Conservation (phyloP, 2,113 vertebrate species). For the Polypterus senegalus region DNA sequence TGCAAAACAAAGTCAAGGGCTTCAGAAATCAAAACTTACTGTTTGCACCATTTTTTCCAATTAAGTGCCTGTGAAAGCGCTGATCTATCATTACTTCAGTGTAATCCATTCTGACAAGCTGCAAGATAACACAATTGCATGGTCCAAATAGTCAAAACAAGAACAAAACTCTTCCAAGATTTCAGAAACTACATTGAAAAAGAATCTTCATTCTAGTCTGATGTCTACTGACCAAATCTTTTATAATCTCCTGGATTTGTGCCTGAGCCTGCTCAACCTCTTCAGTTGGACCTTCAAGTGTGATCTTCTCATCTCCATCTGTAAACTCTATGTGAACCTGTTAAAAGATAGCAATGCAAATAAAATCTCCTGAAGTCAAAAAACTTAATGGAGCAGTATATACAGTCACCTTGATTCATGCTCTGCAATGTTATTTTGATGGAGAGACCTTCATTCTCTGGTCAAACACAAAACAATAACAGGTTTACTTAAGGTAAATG, state of each 20-base stretch:
- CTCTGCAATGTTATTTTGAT: too few relatives aligned
- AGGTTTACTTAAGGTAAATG: neutral
- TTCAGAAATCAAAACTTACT: conserved; percentile 39
- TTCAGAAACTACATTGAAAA: neutral
- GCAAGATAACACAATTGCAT: neutral
- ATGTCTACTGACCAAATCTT: conserved; percentile 45
- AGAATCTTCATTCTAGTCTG: too few relatives aligned
- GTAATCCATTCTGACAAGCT: conserved; percentile 66
- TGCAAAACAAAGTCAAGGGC: too few relatives aligned
- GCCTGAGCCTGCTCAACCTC: conserved; percentile 56
- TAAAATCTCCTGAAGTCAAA: neutral
- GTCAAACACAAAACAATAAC: too few relatives aligned
- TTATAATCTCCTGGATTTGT: conserved; percentile 60
- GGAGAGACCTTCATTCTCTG: too few relatives aligned
- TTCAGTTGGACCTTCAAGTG: conserved; percentile 51
- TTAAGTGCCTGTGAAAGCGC: conserved; percentile 61
- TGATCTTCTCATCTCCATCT: conserved; percentile 60
- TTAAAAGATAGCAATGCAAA: neutral
- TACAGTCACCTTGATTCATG: too few relatives aligned
- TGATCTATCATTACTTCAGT: conserved; percentile 57
- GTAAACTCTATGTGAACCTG: conserved; percentile 67
- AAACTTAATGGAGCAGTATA: too few relatives aligned
- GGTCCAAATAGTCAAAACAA: too few relatives aligned
- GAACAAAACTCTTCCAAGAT: too few relatives aligned
- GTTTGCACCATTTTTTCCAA: conserved; percentile 56